These are phyloP conservation scores for Alcis repandata DNA, from an alignment of 2,888 invertebrate genomes.

Conservation along the genomic window DNA sequence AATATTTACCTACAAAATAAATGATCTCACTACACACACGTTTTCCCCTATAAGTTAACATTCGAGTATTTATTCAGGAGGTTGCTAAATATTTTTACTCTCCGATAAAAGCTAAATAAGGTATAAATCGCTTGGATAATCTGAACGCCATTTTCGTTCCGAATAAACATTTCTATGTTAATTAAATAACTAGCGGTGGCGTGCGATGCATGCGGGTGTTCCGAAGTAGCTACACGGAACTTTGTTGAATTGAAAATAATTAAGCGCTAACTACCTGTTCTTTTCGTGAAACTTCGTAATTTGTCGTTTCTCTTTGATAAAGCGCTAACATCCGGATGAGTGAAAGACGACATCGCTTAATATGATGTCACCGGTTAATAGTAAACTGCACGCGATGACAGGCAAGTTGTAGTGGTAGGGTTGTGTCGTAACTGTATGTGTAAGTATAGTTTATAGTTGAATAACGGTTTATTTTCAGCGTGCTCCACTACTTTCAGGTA, in stretches of 20 bases:
- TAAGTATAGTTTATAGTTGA: conserved; percentile 51
- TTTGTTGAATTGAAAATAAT: not conserved
- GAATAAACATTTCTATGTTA: conserved; percentile 16
- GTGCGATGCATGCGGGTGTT: conserved; percentile 14
- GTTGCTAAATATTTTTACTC: not conserved
- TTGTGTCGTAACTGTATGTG: conserved; percentile 9
- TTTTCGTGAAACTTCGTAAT: not conserved
- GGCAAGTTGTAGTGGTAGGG: conserved; percentile 13
- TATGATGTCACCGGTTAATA: conserved; percentile 33
- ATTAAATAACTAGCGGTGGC: conserved; percentile 12
- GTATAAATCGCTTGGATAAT: conserved; percentile 7
- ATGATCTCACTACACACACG: not conserved
- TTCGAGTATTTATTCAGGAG: not conserved
- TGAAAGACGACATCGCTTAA: conserved; percentile 30
- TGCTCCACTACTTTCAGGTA: conserved; percentile 68
- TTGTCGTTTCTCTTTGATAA: conserved; percentile 6
- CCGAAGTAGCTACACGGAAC: conserved; percentile 3
- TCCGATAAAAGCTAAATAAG: not conserved
- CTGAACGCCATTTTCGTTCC: conserved; percentile 12
- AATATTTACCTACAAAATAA: conserved; percentile 17
- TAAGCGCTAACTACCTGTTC: not conserved
- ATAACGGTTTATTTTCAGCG: conserved; percentile 62
- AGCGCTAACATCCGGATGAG: conserved; percentile 19
- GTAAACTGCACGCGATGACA: conserved; percentile 15
- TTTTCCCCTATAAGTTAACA: not conserved